Evolutionary conservation across 2,888 invertebrate genomes (phyloP).

Genomic region (Laspeyria flexula): DNA sequence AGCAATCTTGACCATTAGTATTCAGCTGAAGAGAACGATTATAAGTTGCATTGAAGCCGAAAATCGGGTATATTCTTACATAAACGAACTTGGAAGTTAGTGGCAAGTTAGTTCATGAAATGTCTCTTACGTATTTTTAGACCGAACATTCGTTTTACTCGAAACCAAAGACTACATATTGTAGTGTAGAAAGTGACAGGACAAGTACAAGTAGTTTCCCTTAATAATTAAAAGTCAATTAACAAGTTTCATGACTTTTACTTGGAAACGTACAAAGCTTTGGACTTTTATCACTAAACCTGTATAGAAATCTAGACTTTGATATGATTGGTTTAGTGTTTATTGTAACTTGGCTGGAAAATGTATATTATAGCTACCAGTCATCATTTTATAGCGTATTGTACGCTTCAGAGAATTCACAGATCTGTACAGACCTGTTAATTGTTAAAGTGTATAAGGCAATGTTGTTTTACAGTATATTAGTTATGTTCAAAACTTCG

Average conservation of each 20-base stretch:
- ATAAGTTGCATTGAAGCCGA: no score
- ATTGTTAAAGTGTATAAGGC: no score
- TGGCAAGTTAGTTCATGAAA: background rate
- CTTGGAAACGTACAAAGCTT: background rate
- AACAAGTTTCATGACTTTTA: conserved; percentile 21
- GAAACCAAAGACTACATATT: background rate
- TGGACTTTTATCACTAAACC: background rate
- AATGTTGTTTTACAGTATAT: no score
- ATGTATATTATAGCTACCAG: background rate
- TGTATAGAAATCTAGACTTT: background rate
- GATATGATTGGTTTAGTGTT: background rate
- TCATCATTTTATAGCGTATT: background rate
- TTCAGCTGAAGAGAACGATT: no score
- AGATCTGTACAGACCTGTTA: no score
- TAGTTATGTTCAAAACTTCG: no score
- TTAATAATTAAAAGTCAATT: conserved; percentile 30
- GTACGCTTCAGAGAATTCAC: no score
- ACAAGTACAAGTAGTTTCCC: conserved; percentile 12
- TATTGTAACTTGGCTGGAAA: background rate
- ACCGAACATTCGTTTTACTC: background rate
- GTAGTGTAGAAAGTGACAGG: conserved; percentile 21
- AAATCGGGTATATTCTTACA: no score
- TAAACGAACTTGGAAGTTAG: no score
- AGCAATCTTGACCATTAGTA: no score
- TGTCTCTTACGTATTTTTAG: background rate